Base-by-base conservation (phyloP, 2,113 vertebrate genomes). In the Puntigrus tetrazona region DNA sequence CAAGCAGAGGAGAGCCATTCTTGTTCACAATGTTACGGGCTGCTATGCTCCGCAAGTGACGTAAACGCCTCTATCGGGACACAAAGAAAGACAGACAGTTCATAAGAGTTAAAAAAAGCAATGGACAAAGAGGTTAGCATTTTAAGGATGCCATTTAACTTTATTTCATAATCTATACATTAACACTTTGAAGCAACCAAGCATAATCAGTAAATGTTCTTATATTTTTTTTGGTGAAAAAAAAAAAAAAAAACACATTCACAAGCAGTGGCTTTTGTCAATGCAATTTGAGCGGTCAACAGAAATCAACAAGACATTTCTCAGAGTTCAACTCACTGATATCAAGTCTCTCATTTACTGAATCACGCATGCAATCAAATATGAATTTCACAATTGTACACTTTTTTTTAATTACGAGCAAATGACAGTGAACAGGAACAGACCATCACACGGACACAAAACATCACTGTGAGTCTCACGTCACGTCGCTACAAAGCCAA, bases 21-120 rank as follows among this genome's bases (percentile, higher is more conserved):
- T 90, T 97, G 89, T 96, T 97, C 80, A 97, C 90, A 2, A 99
- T 96, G 93, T 99, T 99, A 45, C 98, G 94, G 1, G 98, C 98
- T 2, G 98, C 97, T 0, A 99, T 97, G 88, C 96, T 99, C 82
- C 98, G 95, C 78, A 99, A 96, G 78, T 99, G 97, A 78, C 98
- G 96, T 86, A 99, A 94, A 5, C 98, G 97, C 80, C 98, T 95
- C 98, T 99, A 89, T 88, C 92, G 86, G 87, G 1, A 8, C 84
- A 8, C 84, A 84, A 6, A 14, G 25, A 61, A 7, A 79, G 69
- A 18, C 47, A 85, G 9, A 83, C 36, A 29, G 43, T 57, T 38
- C 55, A 10, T 63, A 34, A 70, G 0, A 88, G 45, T n/a, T n/a
- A 87, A 8, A 83, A 18, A 34, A 22, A 57, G 22, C 7, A 57